A percentile compares a stretch with the other conserved stretches of the same genome.
Evolutionary conservation across 1,140 invertebrate genomes (phyloP).

Genomic region (Acyrthosiphon pisum): DNA sequence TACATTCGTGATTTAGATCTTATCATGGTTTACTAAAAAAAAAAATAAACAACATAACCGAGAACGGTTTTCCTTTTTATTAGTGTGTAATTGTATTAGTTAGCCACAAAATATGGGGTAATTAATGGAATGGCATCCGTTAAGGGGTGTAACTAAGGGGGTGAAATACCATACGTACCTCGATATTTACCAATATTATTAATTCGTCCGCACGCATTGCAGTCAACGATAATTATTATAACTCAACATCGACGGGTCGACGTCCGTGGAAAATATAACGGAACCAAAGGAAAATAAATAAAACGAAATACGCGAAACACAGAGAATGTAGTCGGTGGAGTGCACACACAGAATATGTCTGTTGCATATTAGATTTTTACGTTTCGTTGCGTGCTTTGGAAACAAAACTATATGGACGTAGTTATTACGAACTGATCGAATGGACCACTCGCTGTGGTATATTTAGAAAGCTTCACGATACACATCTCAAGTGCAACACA

Average conservation of each 20-base stretch:
- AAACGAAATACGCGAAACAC: background rate
- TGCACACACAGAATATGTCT: background rate
- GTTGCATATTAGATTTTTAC: slow-evolving; percentile 1
- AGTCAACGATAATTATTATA: background rate
- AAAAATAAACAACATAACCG: background rate
- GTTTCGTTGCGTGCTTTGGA: slow-evolving; percentile 8
- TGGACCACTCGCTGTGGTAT: slow-evolving; percentile 5
- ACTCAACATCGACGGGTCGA: background rate
- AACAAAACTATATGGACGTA: background rate
- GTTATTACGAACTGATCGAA: slow-evolving; percentile 37
- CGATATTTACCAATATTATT: background rate
- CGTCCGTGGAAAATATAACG: background rate
- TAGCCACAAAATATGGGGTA: background rate
- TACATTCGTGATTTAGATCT: background rate
- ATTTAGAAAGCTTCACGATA: slow-evolving; percentile 35
- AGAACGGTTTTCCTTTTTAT: background rate
- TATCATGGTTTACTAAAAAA: background rate
- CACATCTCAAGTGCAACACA: background rate
- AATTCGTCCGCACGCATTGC: background rate
- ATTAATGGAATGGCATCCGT: background rate
- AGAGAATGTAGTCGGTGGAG: background rate
- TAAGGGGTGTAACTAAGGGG: background rate
- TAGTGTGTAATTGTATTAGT: background rate
- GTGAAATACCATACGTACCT: background rate
- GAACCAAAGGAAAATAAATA: background rate